A percentile compares a stretch with the other conserved stretches of the same genome.
phyloP scores from a whole-genome alignment of 1,140 invertebrate species.

The Zophobas morio region DNA sequence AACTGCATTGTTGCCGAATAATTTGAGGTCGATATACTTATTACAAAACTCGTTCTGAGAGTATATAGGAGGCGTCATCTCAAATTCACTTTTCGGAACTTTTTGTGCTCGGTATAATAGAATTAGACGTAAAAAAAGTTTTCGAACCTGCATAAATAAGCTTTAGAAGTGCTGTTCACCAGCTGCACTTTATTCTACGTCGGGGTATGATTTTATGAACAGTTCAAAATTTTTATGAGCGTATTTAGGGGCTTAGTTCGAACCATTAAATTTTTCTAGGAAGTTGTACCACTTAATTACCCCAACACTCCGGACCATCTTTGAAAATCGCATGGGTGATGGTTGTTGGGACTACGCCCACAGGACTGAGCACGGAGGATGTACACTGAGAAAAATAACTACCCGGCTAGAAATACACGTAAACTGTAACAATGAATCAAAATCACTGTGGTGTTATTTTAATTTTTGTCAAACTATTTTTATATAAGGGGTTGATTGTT shows the following conservation, averaged over 20 bases:
- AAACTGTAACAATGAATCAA: no score
- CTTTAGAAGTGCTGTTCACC: constrained; percentile 2
- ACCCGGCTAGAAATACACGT: no score
- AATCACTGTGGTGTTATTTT: no score
- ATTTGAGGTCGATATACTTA: constrained; percentile 30
- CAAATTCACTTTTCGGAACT: constrained; percentile 39
- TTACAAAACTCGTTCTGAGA: constrained; percentile 13
- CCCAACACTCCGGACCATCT: constrained; percentile 9
- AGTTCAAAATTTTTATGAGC: constrained; percentile 15
- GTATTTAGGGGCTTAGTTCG: constrained; percentile 2
- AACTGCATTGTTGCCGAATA: constrained; percentile 10
- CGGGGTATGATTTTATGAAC: constrained; percentile 9
- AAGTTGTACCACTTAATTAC: constrained; percentile 27
- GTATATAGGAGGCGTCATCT: constrained; percentile 15
- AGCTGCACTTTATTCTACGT: constrained; percentile 25
- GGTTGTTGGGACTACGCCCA: no score
- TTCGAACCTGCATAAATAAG: constrained; percentile 9
- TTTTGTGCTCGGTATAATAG: constrained; percentile 11
- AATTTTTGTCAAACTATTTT: no score
- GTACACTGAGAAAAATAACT: no score
- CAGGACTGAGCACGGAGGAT: no score
- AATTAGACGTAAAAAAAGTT: background rate
- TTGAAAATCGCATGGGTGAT: constrained; percentile 2
- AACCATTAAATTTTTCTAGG: constrained; percentile 30
- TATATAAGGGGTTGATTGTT: no score